Conservation (phyloP, 1,140 invertebrate genomes). For the Anastatus disparis region DNA sequence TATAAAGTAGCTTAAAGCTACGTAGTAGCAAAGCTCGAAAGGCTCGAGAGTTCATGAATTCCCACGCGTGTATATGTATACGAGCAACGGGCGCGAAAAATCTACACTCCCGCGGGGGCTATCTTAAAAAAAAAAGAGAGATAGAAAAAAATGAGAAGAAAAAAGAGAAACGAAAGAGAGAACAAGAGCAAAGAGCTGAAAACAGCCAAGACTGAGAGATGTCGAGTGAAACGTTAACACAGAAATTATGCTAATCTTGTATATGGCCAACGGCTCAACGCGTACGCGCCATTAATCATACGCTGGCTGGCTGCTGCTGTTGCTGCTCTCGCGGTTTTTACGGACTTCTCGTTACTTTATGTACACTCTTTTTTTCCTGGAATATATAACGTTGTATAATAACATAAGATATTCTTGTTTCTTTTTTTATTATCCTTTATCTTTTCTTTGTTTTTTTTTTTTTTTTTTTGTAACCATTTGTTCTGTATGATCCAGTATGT, state of each 20-base stretch:
- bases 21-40: too few species aligned
- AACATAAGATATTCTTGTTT: not conserved
- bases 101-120: not conserved
- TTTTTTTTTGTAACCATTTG: not conserved
- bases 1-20: not conserved
- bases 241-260: slow-evolving; percentile 62
- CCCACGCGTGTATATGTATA: not conserved
- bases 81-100: not conserved
- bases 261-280: slow-evolving; percentile 42
- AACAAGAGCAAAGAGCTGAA: too few species aligned
- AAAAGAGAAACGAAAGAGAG: too few species aligned
- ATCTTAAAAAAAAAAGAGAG: not conserved
- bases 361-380: too few species aligned
- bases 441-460: not conserved
- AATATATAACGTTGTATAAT: slow-evolving; percentile 15
- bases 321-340: slow-evolving; percentile 32
- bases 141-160: too few species aligned
- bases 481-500: too few species aligned
- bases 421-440: not conserved
- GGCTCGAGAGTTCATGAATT: not conserved
- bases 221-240: slow-evolving; percentile 62
- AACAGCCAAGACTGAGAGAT: slow-evolving; percentile 5
- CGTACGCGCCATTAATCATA: slow-evolving; percentile 56
- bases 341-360: slow-evolving; percentile 11
- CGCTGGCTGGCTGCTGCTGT: slow-evolving; percentile 19